Base-by-base conservation (phyloP, 2,797 vertebrate species). In the Sebastes reedi region DNA sequence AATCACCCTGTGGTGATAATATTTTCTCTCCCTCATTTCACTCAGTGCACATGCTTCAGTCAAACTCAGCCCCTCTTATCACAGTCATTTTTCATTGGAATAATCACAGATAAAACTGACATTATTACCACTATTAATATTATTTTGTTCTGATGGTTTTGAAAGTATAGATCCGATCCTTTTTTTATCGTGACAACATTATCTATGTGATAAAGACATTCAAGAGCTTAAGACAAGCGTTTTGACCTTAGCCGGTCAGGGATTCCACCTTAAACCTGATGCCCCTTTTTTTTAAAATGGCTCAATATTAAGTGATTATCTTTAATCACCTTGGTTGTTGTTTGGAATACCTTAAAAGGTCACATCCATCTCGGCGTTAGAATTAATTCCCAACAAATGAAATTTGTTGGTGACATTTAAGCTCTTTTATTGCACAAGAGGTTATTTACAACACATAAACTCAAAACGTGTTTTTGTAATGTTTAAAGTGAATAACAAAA, bases 291-390 rank as follows among this genome's bases (percentile, higher is more conserved):
- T 75, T 50, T 1, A 4, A 8, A 54, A 54, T 25, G 72, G 67
- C 72, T 87, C 71, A 73, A 69, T 88, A 91, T 95, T 93, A 94
- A 70, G 71, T 77, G 68, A 88, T 96, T 97, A 96, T 93, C 95
- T 95, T 94, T 97, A 97, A 97, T 96, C 95, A 96, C 96, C 95
- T 94, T 94, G 90, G 91, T 95, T 95, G 96, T 95, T 96, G 95
- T 96, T 97, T 95, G 94, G 94, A 96, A 95, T 95, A 92, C 89
- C 83, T 92, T 95, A 96, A 98, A 94, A 98, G 96, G 97, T 98
- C 97, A 97, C 88, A 67, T 69, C 71, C 60, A 65, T 81, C 64
- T 72, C 60, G 72, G 78, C 86, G 75, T 94, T 93, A 93, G 93
- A 85, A 96, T 96, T 95, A 96, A 95, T 96, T 94, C 93, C 94